A percentile compares a stretch with the other conserved stretches of the same genome.
phyloP scores from a whole-genome alignment of 2,888 invertebrate genomes.

The Noctua pronuba region DNA sequence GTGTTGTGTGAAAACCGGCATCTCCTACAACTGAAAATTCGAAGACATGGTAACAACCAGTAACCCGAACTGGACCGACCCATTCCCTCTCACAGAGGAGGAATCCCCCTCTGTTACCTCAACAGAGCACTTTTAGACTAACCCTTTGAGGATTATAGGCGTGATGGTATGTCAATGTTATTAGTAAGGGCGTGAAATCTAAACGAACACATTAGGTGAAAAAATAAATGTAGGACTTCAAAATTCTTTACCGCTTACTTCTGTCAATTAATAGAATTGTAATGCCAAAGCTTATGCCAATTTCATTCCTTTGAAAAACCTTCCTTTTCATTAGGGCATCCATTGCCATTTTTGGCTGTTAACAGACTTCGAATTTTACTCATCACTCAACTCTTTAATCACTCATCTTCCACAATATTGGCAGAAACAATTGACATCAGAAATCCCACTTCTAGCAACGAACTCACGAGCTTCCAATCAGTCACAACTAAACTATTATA shows the following conservation, averaged over 20 bases:
- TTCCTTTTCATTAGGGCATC: not conserved
- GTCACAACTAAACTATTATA: constrained; percentile 16
- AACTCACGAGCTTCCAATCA: constrained; percentile 41
- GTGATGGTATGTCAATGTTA: too few species aligned
- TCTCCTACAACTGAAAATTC: not conserved
- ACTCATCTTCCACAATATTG: constrained; percentile 1
- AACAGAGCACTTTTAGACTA: not conserved
- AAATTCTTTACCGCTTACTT: not conserved
- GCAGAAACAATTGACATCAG: constrained; percentile 30
- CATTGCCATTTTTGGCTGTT: not conserved
- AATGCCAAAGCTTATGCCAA: not conserved
- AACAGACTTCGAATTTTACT: not conserved
- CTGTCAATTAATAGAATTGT: not conserved
- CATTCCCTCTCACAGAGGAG: too few species aligned
- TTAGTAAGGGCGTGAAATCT: not conserved
- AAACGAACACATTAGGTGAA: not conserved
- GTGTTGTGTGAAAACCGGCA: not conserved
- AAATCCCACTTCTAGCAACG: constrained; percentile 13
- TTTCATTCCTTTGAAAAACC: not conserved
- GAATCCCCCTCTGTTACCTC: not conserved
- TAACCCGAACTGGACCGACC: too few species aligned
- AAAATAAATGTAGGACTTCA: not conserved
- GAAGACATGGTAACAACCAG: not conserved
- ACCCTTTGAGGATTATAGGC: too few species aligned
- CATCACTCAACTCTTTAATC: too few species aligned